Evolutionary conservation across 2,113 vertebrate species (phyloP).

Genomic region (Alces alces): DNA sequence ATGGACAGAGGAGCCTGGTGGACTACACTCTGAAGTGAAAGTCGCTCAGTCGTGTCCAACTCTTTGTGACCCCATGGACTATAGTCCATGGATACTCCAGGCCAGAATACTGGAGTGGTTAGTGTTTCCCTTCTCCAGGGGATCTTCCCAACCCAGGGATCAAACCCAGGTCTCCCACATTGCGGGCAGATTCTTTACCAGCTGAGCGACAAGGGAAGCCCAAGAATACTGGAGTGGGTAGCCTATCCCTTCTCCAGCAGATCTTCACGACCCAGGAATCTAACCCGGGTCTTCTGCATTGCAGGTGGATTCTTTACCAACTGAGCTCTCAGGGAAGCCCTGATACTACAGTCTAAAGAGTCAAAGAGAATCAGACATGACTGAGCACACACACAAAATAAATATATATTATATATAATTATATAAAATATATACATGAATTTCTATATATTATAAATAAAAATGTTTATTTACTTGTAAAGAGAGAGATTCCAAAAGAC

Average conservation of each 20-base stretch:
- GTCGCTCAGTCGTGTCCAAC: background rate
- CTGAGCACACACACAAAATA: background rate
- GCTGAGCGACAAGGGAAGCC: background rate
- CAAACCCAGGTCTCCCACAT: background rate
- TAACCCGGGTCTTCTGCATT: fast-evolving
- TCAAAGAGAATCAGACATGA: background rate
- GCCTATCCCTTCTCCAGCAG: background rate
- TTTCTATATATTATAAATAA: background rate
- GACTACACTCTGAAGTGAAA: background rate
- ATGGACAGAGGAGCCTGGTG: background rate
- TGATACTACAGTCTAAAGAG: background rate
- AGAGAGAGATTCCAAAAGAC: background rate
- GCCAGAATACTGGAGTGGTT: background rate
- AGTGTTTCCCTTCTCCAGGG: background rate
- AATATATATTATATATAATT: background rate
- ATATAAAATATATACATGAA: background rate
- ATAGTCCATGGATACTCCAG: background rate
- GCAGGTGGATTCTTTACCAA: background rate
- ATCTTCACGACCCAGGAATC: background rate
- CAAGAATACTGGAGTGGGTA: background rate
- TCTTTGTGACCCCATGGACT: background rate
- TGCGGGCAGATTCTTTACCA: background rate
- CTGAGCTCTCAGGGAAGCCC: background rate
- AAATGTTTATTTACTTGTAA: background rate
- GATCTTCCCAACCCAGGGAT: background rate